Conservation (phyloP, 2,797 vertebrate species). For the Gallinago solitaria region DNA sequence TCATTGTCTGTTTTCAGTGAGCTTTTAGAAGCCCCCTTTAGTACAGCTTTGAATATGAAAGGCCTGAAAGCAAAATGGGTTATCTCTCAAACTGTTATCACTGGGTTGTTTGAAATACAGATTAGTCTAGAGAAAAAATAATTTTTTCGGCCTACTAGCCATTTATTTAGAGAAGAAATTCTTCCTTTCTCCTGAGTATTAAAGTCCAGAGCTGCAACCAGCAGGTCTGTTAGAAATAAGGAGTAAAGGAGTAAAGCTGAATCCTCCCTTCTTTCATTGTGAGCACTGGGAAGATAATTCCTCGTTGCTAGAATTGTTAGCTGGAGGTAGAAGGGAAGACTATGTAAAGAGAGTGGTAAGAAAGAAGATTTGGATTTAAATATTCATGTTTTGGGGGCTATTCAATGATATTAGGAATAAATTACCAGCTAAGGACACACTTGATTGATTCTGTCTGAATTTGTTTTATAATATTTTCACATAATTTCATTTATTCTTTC, state of each 20-base stretch:
- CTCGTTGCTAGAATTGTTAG: constrained; percentile 31
- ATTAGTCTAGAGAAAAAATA: neutral
- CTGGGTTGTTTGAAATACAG: constrained; percentile 17
- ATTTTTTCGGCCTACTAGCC: neutral
- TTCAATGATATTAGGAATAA: constrained; percentile 71
- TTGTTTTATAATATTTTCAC: constrained; percentile 70
- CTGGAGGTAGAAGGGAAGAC: constrained; percentile 27
- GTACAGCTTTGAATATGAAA: neutral
- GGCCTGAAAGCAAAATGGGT: neutral
- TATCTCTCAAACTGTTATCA: neutral
- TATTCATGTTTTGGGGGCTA: constrained; percentile 60
- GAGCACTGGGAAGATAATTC: constrained; percentile 19
- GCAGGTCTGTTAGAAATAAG: neutral
- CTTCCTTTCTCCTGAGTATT: constrained; percentile 1
- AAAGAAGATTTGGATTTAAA: constrained; percentile 55
- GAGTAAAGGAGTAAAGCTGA: neutral
- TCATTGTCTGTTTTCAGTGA: neutral
- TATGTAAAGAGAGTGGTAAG: constrained; percentile 32
- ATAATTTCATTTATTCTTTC: constrained; percentile 55
- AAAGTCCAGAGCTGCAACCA: neutral
- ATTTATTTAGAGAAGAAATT: constrained; percentile 29
- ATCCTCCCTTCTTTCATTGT: neutral
- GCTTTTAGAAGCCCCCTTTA: neutral
- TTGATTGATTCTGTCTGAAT: constrained; percentile 60
- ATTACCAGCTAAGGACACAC: constrained; percentile 66